Evolutionary conservation across 2,888 invertebrate species (phyloP), one percentile per base, ranked within the genome.

Genomic region (Horisme vitalbata): DNA sequence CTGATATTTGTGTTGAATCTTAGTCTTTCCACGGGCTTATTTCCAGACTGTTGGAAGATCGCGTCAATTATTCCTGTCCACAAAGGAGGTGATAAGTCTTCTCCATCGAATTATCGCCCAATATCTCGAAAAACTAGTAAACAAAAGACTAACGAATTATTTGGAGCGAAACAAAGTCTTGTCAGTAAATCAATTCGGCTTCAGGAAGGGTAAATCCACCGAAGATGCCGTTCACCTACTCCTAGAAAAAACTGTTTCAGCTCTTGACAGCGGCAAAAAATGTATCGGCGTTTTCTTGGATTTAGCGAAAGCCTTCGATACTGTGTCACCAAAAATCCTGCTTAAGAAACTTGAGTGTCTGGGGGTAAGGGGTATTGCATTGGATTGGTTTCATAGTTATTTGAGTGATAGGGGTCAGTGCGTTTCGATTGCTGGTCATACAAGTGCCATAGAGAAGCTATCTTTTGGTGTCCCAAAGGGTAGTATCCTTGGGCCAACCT

Each of bases 231-330:
- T 24, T 1, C 9, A 3, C 3, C 18, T 3, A 15, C 7, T 21
- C 9, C 1, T 32, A 7, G 26, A 37, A 10, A 15, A 32, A 5
- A 21, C 18, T 6, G 20, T 37, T 1, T 18, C 26, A 0, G 3
- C 18, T 1, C 20, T 45, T n/a, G 33, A 33, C 13, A 20, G 3
- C 2, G 31, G 31, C 3, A 5, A 36, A 2, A 32, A 38, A 27
- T 33, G 27, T 18, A 9, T 45, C 2, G 38, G 26, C 1, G 27
- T 38, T 0, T 45, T 38, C 15, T 10, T 45, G 8, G 45, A 33
- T 12, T 24, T 44, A 4, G 24, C 35, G 8, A 36, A 36, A 10
- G 44, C 32, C 1, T 44, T 44, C 12, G 36, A 44, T 8, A 44
- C 39, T 5, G 34, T 45, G 1, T 35, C 35, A 4, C 18, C 34